Evolutionary conservation across 2,113 vertebrate species (phyloP).

Genomic region (Perca fluviatilis): DNA sequence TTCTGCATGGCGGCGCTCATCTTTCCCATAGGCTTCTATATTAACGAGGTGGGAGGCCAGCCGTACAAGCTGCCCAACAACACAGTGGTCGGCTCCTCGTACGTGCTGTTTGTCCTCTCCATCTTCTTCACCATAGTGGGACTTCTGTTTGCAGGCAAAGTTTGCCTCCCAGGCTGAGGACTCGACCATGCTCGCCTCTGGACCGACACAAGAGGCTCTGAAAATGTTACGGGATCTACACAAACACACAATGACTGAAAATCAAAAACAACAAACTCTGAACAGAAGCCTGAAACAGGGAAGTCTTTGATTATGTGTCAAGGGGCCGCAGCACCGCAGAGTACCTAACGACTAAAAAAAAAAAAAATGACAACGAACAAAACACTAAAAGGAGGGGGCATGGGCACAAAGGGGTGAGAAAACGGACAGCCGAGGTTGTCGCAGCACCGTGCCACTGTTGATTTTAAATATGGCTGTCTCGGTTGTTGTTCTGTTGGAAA

Average conservation of each 20-base stretch:
- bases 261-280: constrained; percentile 69
- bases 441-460: constrained; percentile 62
- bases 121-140: constrained; percentile 99
- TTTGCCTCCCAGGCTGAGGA: constrained; percentile 98
- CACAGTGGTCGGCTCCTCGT: constrained; percentile 98
- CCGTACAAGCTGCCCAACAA: constrained; percentile 99
- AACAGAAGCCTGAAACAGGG: constrained; percentile 53
- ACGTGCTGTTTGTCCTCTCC: constrained; percentile 98
- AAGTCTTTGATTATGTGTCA: constrained; percentile 57
- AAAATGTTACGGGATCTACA: constrained; percentile 63
- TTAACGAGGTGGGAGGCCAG: constrained; percentile 98
- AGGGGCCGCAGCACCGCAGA: constrained; percentile 55
- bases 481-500: constrained; percentile 68
- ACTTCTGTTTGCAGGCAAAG: constrained; percentile 99
- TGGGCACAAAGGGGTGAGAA: constrained; percentile 24
- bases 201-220: constrained; percentile 68
- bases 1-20: constrained; percentile 99
- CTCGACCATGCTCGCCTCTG: constrained; percentile 49
- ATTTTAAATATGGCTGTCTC: constrained; percentile 65
- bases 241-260: constrained; percentile 66
- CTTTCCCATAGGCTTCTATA: constrained; percentile 90
- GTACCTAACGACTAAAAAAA: constrained; percentile 56
- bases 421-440: constrained; percentile 46
- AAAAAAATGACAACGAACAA: constrained; percentile 48
- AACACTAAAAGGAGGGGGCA: constrained; percentile 35